A percentile compares a stretch with the other conserved stretches of the same genome.
These are phyloP conservation scores for Cremastinae sp. DNA, from an alignment of 2,888 invertebrate genomes.

Conservation along the genomic window DNA sequence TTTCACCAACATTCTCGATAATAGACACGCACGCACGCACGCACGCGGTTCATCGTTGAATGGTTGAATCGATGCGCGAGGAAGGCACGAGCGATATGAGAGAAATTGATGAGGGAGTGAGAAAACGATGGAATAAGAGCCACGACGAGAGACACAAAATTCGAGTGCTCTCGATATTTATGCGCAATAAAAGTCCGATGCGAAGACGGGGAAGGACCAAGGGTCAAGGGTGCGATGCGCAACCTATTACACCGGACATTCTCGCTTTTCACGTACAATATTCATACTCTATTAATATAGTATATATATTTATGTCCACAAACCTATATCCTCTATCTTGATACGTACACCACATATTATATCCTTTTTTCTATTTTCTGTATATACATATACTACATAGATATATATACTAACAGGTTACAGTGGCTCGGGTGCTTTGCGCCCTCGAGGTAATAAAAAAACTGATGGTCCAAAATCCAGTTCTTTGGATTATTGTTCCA, in stretches of 20 bases:
- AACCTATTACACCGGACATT: constrained; percentile 76
- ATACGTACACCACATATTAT: too few relatives aligned
- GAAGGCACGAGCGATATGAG: background rate
- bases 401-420: too few relatives aligned
- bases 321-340: constrained; percentile 47
- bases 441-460: too few relatives aligned
- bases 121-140: constrained; percentile 19
- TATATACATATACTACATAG: too few relatives aligned
- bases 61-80: constrained; percentile 65
- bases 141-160: constrained; percentile 38
- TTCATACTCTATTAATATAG: constrained; percentile 18
- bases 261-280: constrained; percentile 71
- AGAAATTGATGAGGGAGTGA: constrained; percentile 7
- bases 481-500: too few relatives aligned
- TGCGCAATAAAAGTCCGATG: constrained; percentile 79
- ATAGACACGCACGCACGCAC: too few relatives aligned
- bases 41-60: too few relatives aligned
- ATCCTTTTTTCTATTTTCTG: constrained; percentile 51
- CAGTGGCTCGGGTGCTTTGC: too few relatives aligned
- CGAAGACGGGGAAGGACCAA: constrained; percentile 68
- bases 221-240: constrained; percentile 78
- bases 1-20: constrained; percentile 75
- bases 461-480: too few relatives aligned
- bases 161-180: constrained; percentile 77
- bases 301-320: constrained; percentile 26